A percentile compares a stretch with the other conserved stretches of the same genome.
These are phyloP conservation scores for Coelopa pilipes DNA, from an alignment of 2,888 invertebrate genomes.

Conservation along the genomic window DNA sequence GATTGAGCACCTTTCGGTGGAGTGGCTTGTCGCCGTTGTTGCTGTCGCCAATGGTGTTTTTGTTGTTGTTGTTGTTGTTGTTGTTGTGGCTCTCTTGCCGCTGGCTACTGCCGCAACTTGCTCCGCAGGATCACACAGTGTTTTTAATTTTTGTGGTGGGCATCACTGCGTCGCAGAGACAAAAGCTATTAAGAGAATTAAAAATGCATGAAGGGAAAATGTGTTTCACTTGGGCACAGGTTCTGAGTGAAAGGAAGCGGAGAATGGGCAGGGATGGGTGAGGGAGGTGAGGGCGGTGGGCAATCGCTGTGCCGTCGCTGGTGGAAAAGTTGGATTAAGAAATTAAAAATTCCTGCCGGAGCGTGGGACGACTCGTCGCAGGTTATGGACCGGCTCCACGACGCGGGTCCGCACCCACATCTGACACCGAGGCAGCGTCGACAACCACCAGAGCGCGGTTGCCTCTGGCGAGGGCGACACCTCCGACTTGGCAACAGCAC, in stretches of 20 bases:
- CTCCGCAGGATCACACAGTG: constrained; percentile 4
- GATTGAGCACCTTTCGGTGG: constrained; percentile 37
- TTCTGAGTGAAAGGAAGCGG: background rate
- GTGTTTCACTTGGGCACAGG: background rate
- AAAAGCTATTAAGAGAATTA: constrained; percentile 61
- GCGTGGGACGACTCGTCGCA: no score
- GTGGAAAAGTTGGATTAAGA: background rate
- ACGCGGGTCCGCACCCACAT: no score
- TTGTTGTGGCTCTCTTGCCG: no score
- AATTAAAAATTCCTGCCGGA: no score
- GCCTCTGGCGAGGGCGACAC: no score
- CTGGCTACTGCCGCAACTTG: background rate
- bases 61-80: constrained; percentile 15
- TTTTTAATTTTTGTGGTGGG: constrained; percentile 28
- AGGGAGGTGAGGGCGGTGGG: background rate
- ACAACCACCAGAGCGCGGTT: no score
- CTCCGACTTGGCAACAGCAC: no score
- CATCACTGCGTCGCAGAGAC: constrained; percentile 47
- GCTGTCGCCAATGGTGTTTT: constrained; percentile 19
- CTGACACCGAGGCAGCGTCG: no score
- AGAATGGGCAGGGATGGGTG: background rate
- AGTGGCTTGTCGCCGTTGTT: constrained; percentile 46
- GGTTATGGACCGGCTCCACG: no score
- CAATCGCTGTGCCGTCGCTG: background rate
- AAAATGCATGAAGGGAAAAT: constrained; percentile 55